Base-by-base conservation (phyloP, 2,888 invertebrate genomes). In the Drosophila lacicola region DNA sequence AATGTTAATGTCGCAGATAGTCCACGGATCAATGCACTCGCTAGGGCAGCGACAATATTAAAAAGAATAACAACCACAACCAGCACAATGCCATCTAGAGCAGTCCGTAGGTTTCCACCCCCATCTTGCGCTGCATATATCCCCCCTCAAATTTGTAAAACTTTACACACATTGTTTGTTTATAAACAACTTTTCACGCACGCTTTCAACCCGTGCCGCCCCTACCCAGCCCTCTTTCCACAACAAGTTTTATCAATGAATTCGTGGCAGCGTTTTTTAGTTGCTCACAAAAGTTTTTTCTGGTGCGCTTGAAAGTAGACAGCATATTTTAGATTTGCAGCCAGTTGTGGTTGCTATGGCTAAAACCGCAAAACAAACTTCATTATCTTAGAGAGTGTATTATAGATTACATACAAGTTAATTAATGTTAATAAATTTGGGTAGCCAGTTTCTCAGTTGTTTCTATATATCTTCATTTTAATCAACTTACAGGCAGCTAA, bases 11-110 rank as follows among this genome's bases (percentile, higher is more conserved):
- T 65, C 74, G 60, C 65, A 45, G 69, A 77, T 72, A 62, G 14
- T 33, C 61, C 14, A 49, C 61, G 82, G 83, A 88, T 88, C 86
- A 83, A 65, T 82, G 83, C 73, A 82, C 86, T 70, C 62, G 39
- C 21, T 21, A 13, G 9, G 33, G 13, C 51, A 44, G 1, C 11
- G 47, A 34, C 19, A 70, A 34, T n/a, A 45, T 25, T 5, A 45
- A 45, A 3, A 46, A 46, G n/a, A 39, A 34, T 19, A 58, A 29
- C 29, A 37, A 21, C 6, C 37, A 33, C 13, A 25, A n/a, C 3
- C 39, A 19, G 11, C 21, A 33, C 11, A 63, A 39, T 41, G 44
- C 9, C 47, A 42, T 14, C 42, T 6, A 37, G 62, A 34, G 17
- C 36, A 29, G 47, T 25, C 56, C 44, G 61, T 45, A 37, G 39